A percentile compares a stretch with the other conserved stretches of the same genome.
These are phyloP conservation scores for Knipowitschia caucasica DNA, from an alignment of 2,797 vertebrate genomes.

Conservation along the genomic window DNA sequence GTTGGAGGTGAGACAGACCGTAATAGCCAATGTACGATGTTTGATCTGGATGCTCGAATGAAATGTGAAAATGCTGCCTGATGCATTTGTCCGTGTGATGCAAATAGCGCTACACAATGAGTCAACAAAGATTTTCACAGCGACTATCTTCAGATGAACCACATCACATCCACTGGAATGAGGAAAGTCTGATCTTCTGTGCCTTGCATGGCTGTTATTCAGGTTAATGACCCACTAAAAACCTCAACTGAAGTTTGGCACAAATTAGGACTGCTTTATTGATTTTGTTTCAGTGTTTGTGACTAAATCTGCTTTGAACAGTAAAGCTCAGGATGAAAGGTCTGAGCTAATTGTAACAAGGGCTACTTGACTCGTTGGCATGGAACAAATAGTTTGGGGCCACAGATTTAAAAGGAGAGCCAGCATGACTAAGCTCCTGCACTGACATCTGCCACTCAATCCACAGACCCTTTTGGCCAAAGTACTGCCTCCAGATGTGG, in stretches of 20 bases:
- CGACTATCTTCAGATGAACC: not conserved
- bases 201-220: not conserved
- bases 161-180: not conserved
- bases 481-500: not conserved
- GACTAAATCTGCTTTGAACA: conserved; percentile 2
- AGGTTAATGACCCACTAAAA: not conserved
- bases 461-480: not conserved
- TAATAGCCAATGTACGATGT: conserved; percentile 1
- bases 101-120: too few species aligned
- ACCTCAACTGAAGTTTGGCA: not conserved
- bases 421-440: not conserved
- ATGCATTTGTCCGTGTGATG: too few species aligned
- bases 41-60: conserved; percentile 30
- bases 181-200: not conserved
- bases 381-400: conserved; percentile 1
- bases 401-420: not conserved
- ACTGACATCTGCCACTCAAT: conserved; percentile 8
- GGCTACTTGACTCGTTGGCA: not conserved
- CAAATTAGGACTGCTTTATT: not conserved
- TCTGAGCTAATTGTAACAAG: not conserved
- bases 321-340: not conserved
- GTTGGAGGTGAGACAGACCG: conserved; percentile 14
- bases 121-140: not conserved
- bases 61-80: too few species aligned
- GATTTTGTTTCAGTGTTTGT: conserved; percentile 1